Conservation (phyloP, 2,113 vertebrate genomes). For the Alouatta palliata region DNA sequence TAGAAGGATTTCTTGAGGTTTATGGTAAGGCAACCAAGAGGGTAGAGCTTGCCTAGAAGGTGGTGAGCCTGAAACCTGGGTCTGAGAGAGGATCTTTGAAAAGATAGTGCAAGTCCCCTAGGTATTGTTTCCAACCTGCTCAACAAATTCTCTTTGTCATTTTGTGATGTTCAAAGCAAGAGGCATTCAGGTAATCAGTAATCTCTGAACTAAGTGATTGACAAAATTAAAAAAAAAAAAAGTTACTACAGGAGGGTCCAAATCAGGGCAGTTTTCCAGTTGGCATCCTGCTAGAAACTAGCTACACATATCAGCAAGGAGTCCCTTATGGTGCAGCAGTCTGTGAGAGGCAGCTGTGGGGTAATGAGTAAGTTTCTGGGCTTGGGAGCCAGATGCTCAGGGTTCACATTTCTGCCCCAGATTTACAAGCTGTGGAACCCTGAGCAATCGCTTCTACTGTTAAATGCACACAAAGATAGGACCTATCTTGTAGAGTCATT, state of each 20-base stretch:
- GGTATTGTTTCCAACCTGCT: background rate
- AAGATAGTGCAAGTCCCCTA: background rate
- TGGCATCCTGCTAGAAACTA: background rate
- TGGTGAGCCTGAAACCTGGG: background rate
- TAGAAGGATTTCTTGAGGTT: background rate
- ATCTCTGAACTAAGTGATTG: background rate
- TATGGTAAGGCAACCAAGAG: background rate
- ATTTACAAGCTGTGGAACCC: background rate
- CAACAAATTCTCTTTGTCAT: background rate
- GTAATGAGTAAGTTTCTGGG: background rate
- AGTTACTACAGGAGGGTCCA: background rate
- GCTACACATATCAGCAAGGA: background rate
- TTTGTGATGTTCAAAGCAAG: background rate
- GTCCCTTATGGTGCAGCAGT: background rate
- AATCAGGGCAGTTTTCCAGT: background rate
- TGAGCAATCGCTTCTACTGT: background rate
- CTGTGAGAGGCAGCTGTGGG: background rate
- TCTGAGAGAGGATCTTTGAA: background rate
- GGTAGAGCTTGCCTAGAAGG: background rate
- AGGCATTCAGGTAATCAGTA: background rate
- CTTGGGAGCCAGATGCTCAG: background rate
- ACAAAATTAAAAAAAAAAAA: background rate
- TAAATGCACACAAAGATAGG: background rate
- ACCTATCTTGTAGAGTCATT: background rate
- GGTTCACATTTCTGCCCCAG: background rate